Percentiles rank a stretch among this genome's conserved stretches.
Conservation (phyloP, 2,113 vertebrate genomes). For the Furnarius figulus region DNA sequence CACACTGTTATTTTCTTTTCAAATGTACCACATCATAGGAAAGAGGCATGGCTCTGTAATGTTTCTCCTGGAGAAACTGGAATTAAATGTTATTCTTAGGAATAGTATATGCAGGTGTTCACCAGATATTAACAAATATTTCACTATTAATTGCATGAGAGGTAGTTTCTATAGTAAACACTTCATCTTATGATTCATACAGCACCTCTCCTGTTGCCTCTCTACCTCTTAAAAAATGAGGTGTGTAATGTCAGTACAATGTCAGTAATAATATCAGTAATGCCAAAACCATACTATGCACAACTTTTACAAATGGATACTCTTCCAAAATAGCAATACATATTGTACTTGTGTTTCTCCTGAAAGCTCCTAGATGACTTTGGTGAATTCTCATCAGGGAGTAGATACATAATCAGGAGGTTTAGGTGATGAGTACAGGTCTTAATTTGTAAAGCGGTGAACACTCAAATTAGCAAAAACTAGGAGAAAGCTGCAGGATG, state of each 20-base stretch:
- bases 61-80: neutral
- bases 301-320: neutral
- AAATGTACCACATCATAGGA: neutral
- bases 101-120: constrained; percentile 14
- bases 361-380: neutral
- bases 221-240: neutral
- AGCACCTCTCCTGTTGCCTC: neutral
- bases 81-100: constrained; percentile 22
- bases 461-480: neutral
- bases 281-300: neutral
- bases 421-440: neutral
- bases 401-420: neutral
- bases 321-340: neutral
- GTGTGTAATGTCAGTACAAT: no score
- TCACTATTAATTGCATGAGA: constrained; percentile 6
- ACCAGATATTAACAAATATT: constrained; percentile 21
- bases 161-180: neutral
- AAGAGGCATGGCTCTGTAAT: neutral
- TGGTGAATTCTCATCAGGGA: neutral
- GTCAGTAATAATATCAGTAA: neutral
- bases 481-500: neutral
- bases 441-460: neutral
- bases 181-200: neutral
- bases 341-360: neutral
- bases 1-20: constrained; percentile 3